Base-by-base conservation (phyloP, 2,113 vertebrate genomes). In the Sylvicapra grimmia region DNA sequence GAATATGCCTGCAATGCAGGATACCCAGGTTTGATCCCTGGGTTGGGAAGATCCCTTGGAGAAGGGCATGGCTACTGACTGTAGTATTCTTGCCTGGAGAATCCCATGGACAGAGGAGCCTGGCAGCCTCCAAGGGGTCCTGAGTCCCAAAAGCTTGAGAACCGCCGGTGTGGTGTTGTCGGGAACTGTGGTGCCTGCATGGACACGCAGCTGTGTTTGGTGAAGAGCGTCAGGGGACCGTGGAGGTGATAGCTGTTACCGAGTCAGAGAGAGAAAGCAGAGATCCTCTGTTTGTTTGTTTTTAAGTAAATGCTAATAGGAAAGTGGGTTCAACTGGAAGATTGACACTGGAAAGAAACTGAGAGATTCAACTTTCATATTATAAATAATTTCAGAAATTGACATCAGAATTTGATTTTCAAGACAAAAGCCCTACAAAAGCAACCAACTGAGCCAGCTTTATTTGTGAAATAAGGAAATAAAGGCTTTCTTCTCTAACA, bases 381-480 rank as follows among this genome's bases (percentile, higher is more conserved):
- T 87, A 10, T 92, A 96, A 93, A 77, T 89, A 80, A 54, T 77
- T 97, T 94, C 85, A 96, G 84, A 96, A 95, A 49, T 51, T 96
- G 72, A 77, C 14, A 25, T 93, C 54, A 94, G 49, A 72, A 87
- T 95, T 96, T 95, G 49, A 89, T 72, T 92, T 97, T 92, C 40
- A 58, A 65, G 49, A 25, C 72, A 87, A 54, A 92, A 65, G 14
- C 82, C 53, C 75, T 86, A 15, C 10, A 27, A 59, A 85, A 86
- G 84, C 84, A 86, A 44, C 56, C 56, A 86, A 31, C 56, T 59
- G n/a, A 59, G 56, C 56, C 84, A 44, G 56, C 36, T 86, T 59
- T 59, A 44, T 59, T 59, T 86, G 25, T 59, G 36, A 59, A 44
- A 86, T 44, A 59, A 29, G 56, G 25, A 86, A 86, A 44, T 44